Percentiles rank a stretch among this genome's conserved stretches.
These are phyloP conservation scores for Desmodus rotundus DNA, from an alignment of 2,113 vertebrate species.

Conservation along the genomic window DNA sequence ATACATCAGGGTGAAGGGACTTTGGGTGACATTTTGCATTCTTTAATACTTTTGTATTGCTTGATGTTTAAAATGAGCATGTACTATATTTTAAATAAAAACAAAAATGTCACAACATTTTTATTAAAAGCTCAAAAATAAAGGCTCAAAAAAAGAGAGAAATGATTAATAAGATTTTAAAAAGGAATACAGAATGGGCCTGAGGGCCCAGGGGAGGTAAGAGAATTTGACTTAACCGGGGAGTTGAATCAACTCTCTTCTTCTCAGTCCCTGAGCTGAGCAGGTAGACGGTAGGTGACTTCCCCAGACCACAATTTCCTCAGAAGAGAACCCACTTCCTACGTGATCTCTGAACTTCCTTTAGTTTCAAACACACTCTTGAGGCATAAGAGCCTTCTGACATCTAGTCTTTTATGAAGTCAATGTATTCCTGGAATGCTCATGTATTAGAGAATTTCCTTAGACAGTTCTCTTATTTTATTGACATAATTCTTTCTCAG, in stretches of 20 bases:
- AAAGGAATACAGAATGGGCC: background rate
- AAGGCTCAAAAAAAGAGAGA: background rate
- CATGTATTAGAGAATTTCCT: background rate
- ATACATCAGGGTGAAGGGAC: background rate
- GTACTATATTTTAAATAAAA: background rate
- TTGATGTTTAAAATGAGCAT: background rate
- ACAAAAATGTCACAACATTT: background rate
- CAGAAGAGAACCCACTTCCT: background rate
- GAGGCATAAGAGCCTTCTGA: background rate
- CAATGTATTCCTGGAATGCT: background rate
- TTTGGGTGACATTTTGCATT: background rate
- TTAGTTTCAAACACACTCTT: background rate
- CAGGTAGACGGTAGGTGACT: background rate
- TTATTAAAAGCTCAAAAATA: background rate
- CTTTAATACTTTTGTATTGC: background rate
- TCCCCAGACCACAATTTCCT: background rate
- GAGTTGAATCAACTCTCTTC: background rate
- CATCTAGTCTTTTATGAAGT: background rate
- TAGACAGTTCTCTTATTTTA: background rate
- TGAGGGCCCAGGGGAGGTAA: background rate
- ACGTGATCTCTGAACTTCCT: background rate
- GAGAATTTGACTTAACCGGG: background rate
- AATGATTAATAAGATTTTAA: background rate
- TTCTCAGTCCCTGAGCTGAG: background rate
- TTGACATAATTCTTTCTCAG: background rate